phyloP scores from a whole-genome alignment of 2,113 vertebrate species.

The Dasypus novemcinctus region DNA sequence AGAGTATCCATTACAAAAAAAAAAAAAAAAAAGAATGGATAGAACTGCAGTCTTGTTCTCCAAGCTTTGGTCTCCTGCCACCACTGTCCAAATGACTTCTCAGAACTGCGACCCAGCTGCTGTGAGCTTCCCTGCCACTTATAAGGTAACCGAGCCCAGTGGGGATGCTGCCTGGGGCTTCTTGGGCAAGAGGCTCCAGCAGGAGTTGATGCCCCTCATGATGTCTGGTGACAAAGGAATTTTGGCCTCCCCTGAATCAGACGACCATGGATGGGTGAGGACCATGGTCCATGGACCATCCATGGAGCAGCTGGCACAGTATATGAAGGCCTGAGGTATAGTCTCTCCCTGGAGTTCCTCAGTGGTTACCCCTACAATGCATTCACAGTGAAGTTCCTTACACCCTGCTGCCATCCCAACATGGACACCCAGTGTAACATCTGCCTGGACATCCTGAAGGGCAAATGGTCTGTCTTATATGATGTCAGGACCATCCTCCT shows the following conservation, averaged over 20 bases:
- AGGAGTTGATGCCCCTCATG: conserved; percentile 97
- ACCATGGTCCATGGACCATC: conserved; percentile 90
- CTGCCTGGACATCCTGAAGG: conserved; percentile 89
- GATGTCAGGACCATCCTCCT: conserved; percentile 95
- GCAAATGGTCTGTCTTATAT: conserved; percentile 96
- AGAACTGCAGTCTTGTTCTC: not conserved
- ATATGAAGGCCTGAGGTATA: conserved; percentile 92
- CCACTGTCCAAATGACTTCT: conserved; percentile 88
- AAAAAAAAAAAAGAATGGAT: not conserved
- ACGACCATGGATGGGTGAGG: conserved; percentile 96
- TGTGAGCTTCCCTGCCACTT: conserved; percentile 78
- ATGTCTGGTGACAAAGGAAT: conserved; percentile 96
- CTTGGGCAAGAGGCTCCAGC: conserved; percentile 92
- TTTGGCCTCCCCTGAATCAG: conserved; percentile 95
- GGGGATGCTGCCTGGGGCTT: conserved; percentile 86
- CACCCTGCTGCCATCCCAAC: conserved; percentile 95
- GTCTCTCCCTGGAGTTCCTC: conserved; percentile 95
- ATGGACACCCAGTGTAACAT: conserved; percentile 88
- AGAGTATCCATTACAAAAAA: no score
- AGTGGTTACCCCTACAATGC: conserved; percentile 94
- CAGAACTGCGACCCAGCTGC: conserved; percentile 94
- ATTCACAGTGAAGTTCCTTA: conserved; percentile 92
- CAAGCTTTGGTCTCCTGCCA: not conserved
- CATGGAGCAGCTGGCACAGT: conserved; percentile 84
- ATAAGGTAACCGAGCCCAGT: conserved; percentile 88